Evolutionary conservation across 2,113 vertebrate species (phyloP).

Genomic region (Pyrgilauda ruficollis): DNA sequence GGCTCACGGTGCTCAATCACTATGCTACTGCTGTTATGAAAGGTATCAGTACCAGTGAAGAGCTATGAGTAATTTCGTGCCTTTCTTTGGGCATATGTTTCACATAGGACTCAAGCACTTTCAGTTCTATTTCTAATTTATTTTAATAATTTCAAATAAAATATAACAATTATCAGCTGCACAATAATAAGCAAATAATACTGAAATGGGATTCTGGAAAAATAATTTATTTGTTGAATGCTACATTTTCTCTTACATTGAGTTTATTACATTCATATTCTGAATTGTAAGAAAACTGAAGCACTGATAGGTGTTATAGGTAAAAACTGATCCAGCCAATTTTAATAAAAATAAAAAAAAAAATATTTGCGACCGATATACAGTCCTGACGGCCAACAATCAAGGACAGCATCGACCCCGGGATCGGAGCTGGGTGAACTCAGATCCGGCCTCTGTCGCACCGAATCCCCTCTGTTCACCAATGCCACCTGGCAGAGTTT

Average conservation of each 20-base stretch:
- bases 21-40: not conserved
- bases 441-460: too few relatives aligned
- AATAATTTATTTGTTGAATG: not conserved
- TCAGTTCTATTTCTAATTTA: not conserved
- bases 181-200: not conserved
- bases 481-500: too few relatives aligned
- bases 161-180: not conserved
- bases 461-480: too few relatives aligned
- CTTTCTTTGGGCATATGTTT: not conserved
- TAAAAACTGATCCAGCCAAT: too few relatives aligned
- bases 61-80: not conserved
- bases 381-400: too few relatives aligned
- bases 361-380: too few relatives aligned
- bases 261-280: not conserved
- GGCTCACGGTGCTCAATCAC: not conserved
- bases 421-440: too few relatives aligned
- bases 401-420: too few relatives aligned
- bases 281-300: not conserved
- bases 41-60: not conserved
- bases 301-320: not conserved
- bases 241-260: not conserved
- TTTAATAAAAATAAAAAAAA: too few relatives aligned
- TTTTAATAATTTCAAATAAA: not conserved
- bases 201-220: not conserved
- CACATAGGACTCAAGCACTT: not conserved